Evolutionary conservation across 2,888 invertebrate genomes (phyloP).

Genomic region (Pegoplata infirma): DNA sequence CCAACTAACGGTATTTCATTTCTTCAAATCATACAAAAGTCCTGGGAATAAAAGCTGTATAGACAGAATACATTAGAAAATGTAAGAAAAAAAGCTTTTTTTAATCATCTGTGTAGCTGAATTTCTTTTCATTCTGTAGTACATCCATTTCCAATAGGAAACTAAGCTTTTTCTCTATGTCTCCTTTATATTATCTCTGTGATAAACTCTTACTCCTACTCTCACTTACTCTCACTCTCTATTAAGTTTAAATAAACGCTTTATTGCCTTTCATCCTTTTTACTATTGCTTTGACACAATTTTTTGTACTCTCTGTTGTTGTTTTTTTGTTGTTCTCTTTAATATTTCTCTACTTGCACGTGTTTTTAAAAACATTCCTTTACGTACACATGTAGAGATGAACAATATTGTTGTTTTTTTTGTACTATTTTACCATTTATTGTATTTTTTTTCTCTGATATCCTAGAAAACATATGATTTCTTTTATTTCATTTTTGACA

Average conservation of each 20-base stretch:
- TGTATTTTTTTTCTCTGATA: not conserved
- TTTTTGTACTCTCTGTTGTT: constrained; percentile 27
- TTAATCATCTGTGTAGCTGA: constrained; percentile 6
- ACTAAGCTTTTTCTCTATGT: not conserved
- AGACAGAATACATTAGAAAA: not conserved
- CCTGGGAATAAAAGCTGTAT: constrained; percentile 72
- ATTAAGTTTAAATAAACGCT: too few relatives aligned
- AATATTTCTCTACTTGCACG: constrained; percentile 29
- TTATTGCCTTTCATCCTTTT: not conserved
- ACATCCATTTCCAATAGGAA: not conserved
- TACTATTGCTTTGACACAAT: constrained; percentile 38
- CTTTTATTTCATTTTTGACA: constrained; percentile 3
- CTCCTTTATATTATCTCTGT: not conserved
- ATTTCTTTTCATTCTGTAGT: not conserved
- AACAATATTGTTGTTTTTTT: not conserved
- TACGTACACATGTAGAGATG: not conserved
- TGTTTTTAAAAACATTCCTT: constrained; percentile 49
- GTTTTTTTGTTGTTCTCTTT: constrained; percentile 19
- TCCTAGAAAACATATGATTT: constrained; percentile 35
- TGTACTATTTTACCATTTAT: constrained; percentile 1
- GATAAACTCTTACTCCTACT: not conserved
- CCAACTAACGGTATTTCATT: constrained; percentile 72
- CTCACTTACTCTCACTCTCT: not conserved
- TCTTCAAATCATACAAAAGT: constrained; percentile 68
- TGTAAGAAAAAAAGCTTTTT: constrained; percentile 17